phyloP scores from a whole-genome alignment of 2,797 vertebrate genomes.

The Lagodon rhomboides region DNA sequence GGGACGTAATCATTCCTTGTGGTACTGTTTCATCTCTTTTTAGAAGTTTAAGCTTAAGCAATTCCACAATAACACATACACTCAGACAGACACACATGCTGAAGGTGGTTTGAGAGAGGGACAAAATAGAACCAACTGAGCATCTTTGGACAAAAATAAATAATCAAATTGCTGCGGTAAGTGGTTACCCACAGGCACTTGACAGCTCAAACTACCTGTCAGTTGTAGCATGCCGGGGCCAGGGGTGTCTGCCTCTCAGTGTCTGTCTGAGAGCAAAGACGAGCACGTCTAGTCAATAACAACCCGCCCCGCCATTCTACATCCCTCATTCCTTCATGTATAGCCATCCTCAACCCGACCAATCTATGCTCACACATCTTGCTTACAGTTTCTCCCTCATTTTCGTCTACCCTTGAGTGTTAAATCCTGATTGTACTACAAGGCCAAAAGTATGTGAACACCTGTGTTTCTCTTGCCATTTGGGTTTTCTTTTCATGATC shows the following conservation, averaged over 20 bases:
- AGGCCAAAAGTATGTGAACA: conserved; percentile 5
- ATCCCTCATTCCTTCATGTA: conserved; percentile 29
- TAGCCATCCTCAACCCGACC: conserved; percentile 24
- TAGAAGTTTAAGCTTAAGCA: conserved; percentile 35
- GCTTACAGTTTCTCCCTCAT: conserved; percentile 6
- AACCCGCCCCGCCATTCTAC: conserved; percentile 31
- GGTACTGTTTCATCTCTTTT: conserved; percentile 28
- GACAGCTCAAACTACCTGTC: conserved; percentile 79
- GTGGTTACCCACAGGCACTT: conserved; percentile 70
- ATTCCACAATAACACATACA: conserved; percentile 37
- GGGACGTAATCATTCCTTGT: conserved; percentile 34
- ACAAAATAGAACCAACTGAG: conserved; percentile 54
- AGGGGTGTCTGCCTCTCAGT: conserved; percentile 56
- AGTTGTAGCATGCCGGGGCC: conserved; percentile 57
- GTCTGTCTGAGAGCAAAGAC: conserved; percentile 58
- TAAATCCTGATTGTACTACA: background rate
- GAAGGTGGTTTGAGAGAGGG: conserved; percentile 17
- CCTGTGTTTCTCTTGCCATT: background rate
- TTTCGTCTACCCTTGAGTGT: background rate
- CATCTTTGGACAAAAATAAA: conserved; percentile 68
- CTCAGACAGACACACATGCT: conserved; percentile 8
- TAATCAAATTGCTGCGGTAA: conserved; percentile 66
- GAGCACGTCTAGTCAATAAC: conserved; percentile 58
- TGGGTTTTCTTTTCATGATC: background rate
- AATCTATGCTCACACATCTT: conserved; percentile 9